These are phyloP conservation scores for Dipodomys merriami DNA, from an alignment of 2,113 vertebrate species.

Conservation along the genomic window DNA sequence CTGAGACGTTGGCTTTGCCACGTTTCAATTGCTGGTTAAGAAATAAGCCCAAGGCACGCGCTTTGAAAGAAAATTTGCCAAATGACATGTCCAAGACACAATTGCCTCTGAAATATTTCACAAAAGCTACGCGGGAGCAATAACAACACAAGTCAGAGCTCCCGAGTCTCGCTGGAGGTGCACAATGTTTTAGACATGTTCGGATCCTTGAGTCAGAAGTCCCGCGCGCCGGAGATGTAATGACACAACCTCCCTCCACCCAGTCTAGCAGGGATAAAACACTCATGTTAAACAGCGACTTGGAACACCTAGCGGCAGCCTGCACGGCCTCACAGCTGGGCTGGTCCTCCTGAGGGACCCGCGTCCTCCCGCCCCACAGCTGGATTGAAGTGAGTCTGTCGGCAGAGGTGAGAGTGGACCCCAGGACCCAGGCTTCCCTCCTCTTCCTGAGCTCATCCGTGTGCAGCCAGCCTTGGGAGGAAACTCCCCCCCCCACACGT, in stretches of 20 bases:
- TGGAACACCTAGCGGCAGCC: constrained; percentile 68
- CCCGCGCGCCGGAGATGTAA: background rate
- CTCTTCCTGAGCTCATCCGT: background rate
- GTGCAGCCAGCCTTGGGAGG: background rate
- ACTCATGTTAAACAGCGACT: constrained; percentile 72
- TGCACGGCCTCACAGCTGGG: constrained; percentile 16
- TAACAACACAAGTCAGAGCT: constrained; percentile 49
- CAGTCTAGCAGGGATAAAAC: constrained; percentile 72
- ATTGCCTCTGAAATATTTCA: constrained; percentile 54
- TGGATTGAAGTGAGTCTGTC: background rate
- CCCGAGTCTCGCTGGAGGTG: constrained; percentile 40
- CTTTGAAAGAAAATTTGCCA: constrained; percentile 63
- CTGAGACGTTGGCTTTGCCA: background rate
- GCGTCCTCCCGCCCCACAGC: background rate
- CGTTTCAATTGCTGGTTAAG: background rate
- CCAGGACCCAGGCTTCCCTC: background rate
- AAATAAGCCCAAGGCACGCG: constrained; percentile 17
- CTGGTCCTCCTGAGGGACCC: constrained; percentile 65
- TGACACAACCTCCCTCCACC: constrained; percentile 60
- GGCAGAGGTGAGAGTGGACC: background rate
- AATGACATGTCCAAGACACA: background rate
- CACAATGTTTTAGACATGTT: constrained; percentile 70
- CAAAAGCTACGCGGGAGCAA: constrained; percentile 13
- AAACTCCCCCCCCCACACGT: no score
- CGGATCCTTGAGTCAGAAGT: constrained; percentile 65